A percentile compares a stretch with the other conserved stretches of the same genome.
phyloP scores from a whole-genome alignment of 2,888 invertebrate genomes.

The Ophonus ardosiacus region DNA sequence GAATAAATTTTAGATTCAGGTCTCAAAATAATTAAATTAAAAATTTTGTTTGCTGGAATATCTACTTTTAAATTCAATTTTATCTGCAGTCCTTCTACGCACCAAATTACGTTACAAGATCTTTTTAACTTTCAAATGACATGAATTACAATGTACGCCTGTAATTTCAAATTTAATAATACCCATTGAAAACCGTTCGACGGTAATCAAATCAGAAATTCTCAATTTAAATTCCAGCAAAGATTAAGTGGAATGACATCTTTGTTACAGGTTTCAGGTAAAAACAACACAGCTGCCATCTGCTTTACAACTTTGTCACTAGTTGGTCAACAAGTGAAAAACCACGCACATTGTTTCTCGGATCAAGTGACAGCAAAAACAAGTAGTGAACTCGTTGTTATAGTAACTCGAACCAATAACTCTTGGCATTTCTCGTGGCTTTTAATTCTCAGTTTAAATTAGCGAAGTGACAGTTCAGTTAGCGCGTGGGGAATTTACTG shows the following conservation, averaged over 20 bases:
- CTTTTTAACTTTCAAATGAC: constrained; percentile 42
- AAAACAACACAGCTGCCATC: constrained; percentile 24
- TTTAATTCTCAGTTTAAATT: constrained; percentile 43
- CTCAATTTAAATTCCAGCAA: neutral
- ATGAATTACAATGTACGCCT: constrained; percentile 27
- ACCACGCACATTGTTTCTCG: constrained; percentile 13
- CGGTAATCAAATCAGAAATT: constrained; percentile 9
- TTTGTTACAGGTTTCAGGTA: constrained; percentile 34
- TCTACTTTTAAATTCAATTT: constrained; percentile 42
- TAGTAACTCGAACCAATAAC: constrained; percentile 22
- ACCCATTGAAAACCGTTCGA: constrained; percentile 21
- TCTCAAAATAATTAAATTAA: constrained; percentile 50
- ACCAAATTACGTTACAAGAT: constrained; percentile 9
- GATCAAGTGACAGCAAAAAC: constrained; percentile 23
- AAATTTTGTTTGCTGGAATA: constrained; percentile 31
- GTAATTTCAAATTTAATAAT: constrained; percentile 32
- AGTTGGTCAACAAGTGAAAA: constrained; percentile 40
- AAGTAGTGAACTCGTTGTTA: constrained; percentile 17
- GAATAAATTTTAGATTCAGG: constrained; percentile 44
- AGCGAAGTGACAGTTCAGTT: constrained; percentile 42
- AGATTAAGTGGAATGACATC: neutral
- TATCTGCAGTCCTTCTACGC: constrained; percentile 22
- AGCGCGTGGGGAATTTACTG: constrained; percentile 33
- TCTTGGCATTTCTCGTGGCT: constrained; percentile 24
- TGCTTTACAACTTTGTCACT: constrained; percentile 37